phyloP scores from a whole-genome alignment of 2,113 vertebrate genomes.

The Paraplagusia blochii region DNA sequence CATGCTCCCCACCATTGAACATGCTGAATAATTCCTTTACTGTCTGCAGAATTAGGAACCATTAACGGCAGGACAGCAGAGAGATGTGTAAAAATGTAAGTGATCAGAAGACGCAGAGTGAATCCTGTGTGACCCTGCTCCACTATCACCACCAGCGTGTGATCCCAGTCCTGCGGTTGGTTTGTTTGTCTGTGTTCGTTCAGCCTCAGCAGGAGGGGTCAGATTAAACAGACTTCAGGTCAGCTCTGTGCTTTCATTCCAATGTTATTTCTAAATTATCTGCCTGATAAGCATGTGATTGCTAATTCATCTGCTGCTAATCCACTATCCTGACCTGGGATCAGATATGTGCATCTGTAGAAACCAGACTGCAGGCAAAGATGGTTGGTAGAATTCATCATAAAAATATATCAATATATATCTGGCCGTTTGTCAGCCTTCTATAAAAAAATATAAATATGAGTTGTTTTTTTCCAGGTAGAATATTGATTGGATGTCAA shows the following conservation, averaged over 20 bases:
- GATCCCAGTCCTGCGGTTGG: constrained; percentile 44
- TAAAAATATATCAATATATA: too few species aligned
- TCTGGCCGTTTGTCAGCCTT: too few species aligned
- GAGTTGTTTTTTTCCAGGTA: too few species aligned
- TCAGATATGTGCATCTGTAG: neutral
- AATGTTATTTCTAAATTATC: constrained; percentile 64
- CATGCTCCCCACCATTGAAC: too few species aligned
- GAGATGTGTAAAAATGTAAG: too few species aligned
- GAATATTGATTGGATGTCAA: too few species aligned
- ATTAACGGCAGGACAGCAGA: too few species aligned
- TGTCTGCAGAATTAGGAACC: too few species aligned
- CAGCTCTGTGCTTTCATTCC: constrained; percentile 54
- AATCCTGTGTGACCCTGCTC: constrained; percentile 33
- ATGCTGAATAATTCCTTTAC: too few species aligned
- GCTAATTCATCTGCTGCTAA: constrained; percentile 55
- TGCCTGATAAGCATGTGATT: constrained; percentile 63
- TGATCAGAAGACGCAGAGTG: neutral
- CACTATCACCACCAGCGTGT: constrained; percentile 45
- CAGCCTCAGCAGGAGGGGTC: constrained; percentile 37
- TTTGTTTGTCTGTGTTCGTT: constrained; percentile 58
- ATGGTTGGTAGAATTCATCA: too few species aligned
- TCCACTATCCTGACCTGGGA: constrained; percentile 1
- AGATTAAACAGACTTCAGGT: constrained; percentile 60
- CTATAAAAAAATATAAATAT: too few species aligned
- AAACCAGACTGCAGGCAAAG: neutral